Conservation (phyloP, 2,797 vertebrate genomes). For the Chaetophractus vellerosus region DNA sequence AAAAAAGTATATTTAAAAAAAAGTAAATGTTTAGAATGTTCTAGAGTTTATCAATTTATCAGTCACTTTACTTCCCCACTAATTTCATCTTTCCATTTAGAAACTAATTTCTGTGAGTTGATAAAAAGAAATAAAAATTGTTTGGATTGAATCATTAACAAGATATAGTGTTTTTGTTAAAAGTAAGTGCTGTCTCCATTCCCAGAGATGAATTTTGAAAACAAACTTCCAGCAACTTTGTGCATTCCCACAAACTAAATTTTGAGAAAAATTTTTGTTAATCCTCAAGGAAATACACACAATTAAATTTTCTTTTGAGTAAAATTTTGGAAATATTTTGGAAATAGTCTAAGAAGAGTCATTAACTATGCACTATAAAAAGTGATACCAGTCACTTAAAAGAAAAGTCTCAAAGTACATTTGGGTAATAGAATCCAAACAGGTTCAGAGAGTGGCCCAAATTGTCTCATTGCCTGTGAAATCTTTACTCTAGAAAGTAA, state of each 20-base stretch:
- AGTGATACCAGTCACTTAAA: conserved; percentile 12
- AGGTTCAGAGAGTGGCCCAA: not conserved
- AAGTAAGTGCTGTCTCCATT: conserved; percentile 20
- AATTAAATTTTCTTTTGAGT: conserved; percentile 42
- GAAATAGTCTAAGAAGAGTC: conserved; percentile 55
- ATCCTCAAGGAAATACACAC: conserved; percentile 13
- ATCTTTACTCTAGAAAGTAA: conserved; percentile 56
- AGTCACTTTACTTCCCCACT: conserved; percentile 22
- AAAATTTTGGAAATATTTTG: conserved; percentile 48
- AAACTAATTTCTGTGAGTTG: conserved; percentile 25
- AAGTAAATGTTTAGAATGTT: not conserved
- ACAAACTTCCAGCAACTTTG: conserved; percentile 1
- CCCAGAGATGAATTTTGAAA: conserved; percentile 23
- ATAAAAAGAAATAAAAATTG: conserved; percentile 26
- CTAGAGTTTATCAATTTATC: not conserved
- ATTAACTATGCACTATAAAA: conserved; percentile 25
- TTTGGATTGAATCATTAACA: conserved; percentile 33
- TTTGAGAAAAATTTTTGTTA: conserved; percentile 48
- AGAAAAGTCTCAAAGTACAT: not conserved
- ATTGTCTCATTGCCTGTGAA: not conserved
- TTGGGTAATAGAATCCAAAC: conserved; percentile 2
- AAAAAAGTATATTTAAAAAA: too few relatives aligned
- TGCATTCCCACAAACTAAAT: not conserved
- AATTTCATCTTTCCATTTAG: conserved; percentile 49
- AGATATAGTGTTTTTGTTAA: not conserved